Evolutionary conservation across 2,888 invertebrate genomes (phyloP), one percentile per base, ranked within the genome.

Genomic region (Herminia tarsipennalis): DNA sequence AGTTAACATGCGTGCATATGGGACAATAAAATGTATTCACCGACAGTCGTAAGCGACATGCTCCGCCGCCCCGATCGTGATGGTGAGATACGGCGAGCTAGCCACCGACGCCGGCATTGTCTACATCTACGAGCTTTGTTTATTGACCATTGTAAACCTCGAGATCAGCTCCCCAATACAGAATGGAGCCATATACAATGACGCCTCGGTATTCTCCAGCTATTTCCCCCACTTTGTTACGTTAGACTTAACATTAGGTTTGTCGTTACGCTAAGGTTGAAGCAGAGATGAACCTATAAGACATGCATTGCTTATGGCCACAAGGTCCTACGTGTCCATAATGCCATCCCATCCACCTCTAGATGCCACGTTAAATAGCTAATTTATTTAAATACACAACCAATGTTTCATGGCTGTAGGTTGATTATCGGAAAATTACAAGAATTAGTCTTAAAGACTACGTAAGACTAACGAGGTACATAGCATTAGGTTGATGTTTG

Each of bases 11-110:
- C 71, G 69, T 78, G 78, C 78, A 78, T 82, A 83, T 74, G 77
- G 78, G 76, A 83, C 81, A 81, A 74, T 81, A 80, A 81, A 81
- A 83, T 83, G 80, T 81, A 78, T 80, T 80, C 58, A 74, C 80
- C 76, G 80, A 79, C 86, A 82, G 81, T 81, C 81, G 85, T 80
- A 76, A 76, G 77, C 83, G 86, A 81, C 81, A 85, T 81, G 88
- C 76, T 86, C 76, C 74, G 85, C 80, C 78, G 83, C 80, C 61
- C 70, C 66, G 66, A 64, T 65, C 65, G 70, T 73, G 86, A 84
- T 83, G 82, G 76, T 70, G 74, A 81, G 86, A 83, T 86, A 80
- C 74, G 72, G 67, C 55, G 60, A 75, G 70, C 74, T 72, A 72
- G 73, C 73, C 73, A 71, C 77, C 70, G 76, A 72, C 70, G 74